Percentiles rank a stretch among this genome's conserved stretches.
phyloP scores from a whole-genome alignment of 2,888 invertebrate genomes.

The Euzetes globulus region DNA sequence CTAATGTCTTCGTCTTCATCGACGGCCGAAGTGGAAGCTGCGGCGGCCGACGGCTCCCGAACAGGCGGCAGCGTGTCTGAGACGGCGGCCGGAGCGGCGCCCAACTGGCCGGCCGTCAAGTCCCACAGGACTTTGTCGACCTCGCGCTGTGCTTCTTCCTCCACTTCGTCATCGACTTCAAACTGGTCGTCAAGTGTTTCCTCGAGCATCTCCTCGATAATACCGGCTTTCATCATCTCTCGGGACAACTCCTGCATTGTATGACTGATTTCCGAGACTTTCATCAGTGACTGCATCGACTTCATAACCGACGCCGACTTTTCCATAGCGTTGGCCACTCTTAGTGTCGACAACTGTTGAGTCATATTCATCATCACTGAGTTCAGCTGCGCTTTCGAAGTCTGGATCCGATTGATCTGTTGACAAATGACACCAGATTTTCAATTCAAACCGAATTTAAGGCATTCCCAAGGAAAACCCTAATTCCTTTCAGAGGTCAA shows the following conservation, averaged over 20 bases:
- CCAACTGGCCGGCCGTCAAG: slow-evolving; percentile 60
- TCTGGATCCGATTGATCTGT: slow-evolving; percentile 72
- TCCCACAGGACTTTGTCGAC: slow-evolving; percentile 60
- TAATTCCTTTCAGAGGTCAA: background rate
- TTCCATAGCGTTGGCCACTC: slow-evolving; percentile 83
- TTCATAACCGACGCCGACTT: slow-evolving; percentile 98
- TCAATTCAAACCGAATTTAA: too few species aligned
- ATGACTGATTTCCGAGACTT: slow-evolving; percentile 83
- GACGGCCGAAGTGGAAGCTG: slow-evolving; percentile 47
- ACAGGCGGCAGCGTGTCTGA: slow-evolving; percentile 50
- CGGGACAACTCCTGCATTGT: slow-evolving; percentile 96
- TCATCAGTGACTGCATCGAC: slow-evolving; percentile 85
- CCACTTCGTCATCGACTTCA: slow-evolving; percentile 68
- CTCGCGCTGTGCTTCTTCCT: slow-evolving; percentile 91
- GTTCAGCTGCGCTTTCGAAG: slow-evolving; percentile 93
- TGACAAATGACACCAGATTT: background rate
- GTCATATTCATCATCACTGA: slow-evolving; percentile 96
- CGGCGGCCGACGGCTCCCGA: slow-evolving; percentile 44
- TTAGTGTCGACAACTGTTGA: slow-evolving; percentile 92
- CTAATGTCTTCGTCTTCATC: slow-evolving; percentile 71
- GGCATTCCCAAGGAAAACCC: background rate
- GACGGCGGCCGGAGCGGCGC: slow-evolving; percentile 70
- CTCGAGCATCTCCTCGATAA: slow-evolving; percentile 97
- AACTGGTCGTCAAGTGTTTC: slow-evolving; percentile 87
- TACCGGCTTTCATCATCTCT: slow-evolving; percentile 99